Percentiles rank a stretch among this genome's conserved stretches.
Evolutionary conservation across 1,140 invertebrate species (phyloP).

Genomic region (Brachionus koreanus): DNA sequence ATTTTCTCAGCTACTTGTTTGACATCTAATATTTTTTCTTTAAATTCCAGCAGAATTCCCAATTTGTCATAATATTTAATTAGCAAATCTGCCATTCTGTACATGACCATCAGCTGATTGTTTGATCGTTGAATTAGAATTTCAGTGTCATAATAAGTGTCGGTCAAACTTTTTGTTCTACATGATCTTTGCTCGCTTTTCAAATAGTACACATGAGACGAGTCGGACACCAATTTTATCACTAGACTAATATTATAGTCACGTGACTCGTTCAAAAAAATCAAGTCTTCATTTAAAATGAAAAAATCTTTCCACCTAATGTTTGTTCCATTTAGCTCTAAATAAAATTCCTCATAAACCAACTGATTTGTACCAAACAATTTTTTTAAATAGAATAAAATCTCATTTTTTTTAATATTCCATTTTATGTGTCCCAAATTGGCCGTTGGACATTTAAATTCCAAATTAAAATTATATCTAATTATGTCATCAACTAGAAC

Average conservation of each 20-base stretch:
- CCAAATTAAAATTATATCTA: not conserved
- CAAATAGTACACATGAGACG: not conserved
- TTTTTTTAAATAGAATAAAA: not conserved
- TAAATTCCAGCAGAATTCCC: not conserved
- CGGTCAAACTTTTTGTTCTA: not conserved
- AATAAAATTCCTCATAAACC: not conserved
- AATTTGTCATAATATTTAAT: not conserved
- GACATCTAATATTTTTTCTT: not conserved
- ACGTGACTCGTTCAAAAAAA: conserved; percentile 8
- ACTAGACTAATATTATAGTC: not conserved
- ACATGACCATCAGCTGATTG: not conserved
- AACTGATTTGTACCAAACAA: not conserved
- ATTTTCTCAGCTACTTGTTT: not conserved
- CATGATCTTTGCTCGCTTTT: not conserved
- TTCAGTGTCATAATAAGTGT: not conserved
- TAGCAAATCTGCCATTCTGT: not conserved
- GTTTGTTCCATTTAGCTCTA: not conserved
- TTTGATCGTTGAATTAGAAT: not conserved
- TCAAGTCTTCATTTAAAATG: not conserved
- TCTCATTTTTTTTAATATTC: not conserved
- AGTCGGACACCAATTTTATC: not conserved
- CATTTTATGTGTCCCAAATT: not conserved
- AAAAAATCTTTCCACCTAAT: not conserved
- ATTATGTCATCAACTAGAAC: not conserved
- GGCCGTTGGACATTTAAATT: not conserved